phyloP scores from a whole-genome alignment of 2,113 vertebrate genomes.

The Brienomyrus longianalis region DNA sequence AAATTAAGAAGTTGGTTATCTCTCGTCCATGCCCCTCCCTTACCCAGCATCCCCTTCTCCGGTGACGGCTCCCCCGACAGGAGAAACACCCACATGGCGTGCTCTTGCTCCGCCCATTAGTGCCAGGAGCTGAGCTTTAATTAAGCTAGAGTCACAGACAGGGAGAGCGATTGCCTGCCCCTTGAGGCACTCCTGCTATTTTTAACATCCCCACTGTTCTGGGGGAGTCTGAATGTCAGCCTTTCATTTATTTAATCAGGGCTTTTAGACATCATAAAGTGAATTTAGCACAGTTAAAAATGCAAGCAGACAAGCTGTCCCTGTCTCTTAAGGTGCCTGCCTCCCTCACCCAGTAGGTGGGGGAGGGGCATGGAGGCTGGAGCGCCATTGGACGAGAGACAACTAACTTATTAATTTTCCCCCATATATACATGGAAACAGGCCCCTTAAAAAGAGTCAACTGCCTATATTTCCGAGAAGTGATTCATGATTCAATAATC shows the following conservation, averaged over 20 bases:
- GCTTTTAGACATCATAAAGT: neutral
- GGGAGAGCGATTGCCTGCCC: neutral
- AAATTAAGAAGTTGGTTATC: neutral
- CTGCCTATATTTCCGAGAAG: neutral
- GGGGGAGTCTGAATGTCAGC: neutral
- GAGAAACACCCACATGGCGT: neutral
- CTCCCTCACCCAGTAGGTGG: neutral
- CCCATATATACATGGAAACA: neutral
- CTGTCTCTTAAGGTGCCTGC: neutral
- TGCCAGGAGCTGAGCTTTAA: neutral
- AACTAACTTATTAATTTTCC: neutral
- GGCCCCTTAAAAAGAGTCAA: neutral
- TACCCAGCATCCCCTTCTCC: neutral
- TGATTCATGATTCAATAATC: no score
- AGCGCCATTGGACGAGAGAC: neutral
- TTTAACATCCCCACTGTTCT: neutral
- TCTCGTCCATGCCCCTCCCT: neutral
- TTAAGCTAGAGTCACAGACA: neutral
- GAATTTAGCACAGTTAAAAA: neutral
- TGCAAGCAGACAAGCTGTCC: neutral
- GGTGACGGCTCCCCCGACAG: neutral
- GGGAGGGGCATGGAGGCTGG: neutral
- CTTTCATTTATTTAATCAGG: neutral
- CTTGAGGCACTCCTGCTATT: neutral
- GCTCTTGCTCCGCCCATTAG: neutral